phyloP scores from a whole-genome alignment of 2,888 invertebrate genomes.

The Cinara cedri region DNA sequence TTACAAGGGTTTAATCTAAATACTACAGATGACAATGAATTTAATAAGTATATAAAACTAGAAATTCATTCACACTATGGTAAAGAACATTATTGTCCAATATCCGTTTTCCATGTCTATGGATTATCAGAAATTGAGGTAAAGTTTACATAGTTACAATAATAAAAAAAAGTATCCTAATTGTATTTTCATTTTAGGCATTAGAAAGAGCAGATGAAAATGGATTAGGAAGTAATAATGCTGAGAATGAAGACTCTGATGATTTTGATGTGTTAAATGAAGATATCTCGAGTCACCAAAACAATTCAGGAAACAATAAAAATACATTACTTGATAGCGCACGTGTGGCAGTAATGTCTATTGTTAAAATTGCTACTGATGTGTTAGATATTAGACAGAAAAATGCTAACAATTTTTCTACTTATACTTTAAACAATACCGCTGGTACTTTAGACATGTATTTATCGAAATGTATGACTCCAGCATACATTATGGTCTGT shows the following conservation, averaged over 20 bases:
- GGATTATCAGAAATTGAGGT: slow-evolving; percentile 93
- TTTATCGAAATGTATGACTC: slow-evolving; percentile 69
- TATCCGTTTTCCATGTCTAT: slow-evolving; percentile 92
- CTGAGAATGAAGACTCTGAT: slow-evolving; percentile 74
- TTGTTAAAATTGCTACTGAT: slow-evolving; percentile 90
- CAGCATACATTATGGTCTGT: slow-evolving; percentile 76
- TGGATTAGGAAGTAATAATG: slow-evolving; percentile 63
- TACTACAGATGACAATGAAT: slow-evolving; percentile 64
- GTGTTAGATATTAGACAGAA: slow-evolving; percentile 73
- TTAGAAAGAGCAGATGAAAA: slow-evolving; percentile 60
- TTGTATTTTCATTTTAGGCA: slow-evolving; percentile 58
- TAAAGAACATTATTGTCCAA: slow-evolving; percentile 95
- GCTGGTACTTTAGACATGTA: slow-evolving; percentile 63
- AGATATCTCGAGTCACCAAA: slow-evolving; percentile 68
- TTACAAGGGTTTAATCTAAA: slow-evolving; percentile 84
- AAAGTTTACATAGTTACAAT: neutral
- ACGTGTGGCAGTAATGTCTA: slow-evolving; percentile 87
- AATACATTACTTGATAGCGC: slow-evolving; percentile 85
- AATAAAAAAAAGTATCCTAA: neutral
- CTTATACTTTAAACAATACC: neutral
- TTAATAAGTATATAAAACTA: slow-evolving; percentile 61
- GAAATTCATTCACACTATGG: slow-evolving; percentile 95
- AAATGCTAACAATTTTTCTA: slow-evolving; percentile 4
- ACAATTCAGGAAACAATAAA: slow-evolving; percentile 61
- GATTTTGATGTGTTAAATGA: slow-evolving; percentile 68